Conservation (phyloP, 2,888 invertebrate species). For the Serrognathus titanus region DNA sequence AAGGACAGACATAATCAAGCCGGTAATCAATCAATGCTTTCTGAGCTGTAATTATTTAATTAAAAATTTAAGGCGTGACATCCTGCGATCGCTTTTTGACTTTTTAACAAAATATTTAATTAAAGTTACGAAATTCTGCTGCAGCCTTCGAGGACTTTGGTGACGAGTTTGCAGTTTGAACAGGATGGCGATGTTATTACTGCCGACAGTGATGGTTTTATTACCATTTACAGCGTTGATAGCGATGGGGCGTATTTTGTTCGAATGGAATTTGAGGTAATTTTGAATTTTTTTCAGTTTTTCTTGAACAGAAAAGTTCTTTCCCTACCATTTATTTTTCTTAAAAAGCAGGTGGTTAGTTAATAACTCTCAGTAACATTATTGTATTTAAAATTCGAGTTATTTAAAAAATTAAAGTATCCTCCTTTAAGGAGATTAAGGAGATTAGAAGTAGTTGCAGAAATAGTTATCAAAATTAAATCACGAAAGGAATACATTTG, state of each 20-base stretch:
- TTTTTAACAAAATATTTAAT: too few relatives aligned
- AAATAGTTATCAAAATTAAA: not conserved
- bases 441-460: too few relatives aligned
- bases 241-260: constrained; percentile 87
- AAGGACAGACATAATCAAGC: constrained; percentile 84
- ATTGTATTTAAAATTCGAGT: too few relatives aligned
- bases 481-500: not conserved
- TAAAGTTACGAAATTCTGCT: constrained; percentile 25
- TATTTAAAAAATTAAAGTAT: too few relatives aligned
- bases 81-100: too few relatives aligned
- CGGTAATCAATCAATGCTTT: constrained; percentile 51
- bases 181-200: constrained; percentile 90
- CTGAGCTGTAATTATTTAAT: not conserved
- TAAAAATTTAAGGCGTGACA: too few relatives aligned
- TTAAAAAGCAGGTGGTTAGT: too few relatives aligned
- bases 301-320: too few relatives aligned
- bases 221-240: constrained; percentile 86
- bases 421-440: too few relatives aligned
- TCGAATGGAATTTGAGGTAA: constrained; percentile 81
- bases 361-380: too few relatives aligned
- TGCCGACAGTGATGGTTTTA: constrained; percentile 87
- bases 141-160: constrained; percentile 77
- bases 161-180: constrained; percentile 85
- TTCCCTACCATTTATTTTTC: too few relatives aligned
- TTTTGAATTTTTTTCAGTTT: too few relatives aligned